Base-by-base conservation (phyloP, 2,113 vertebrate species). In the Nothocercus julius region DNA sequence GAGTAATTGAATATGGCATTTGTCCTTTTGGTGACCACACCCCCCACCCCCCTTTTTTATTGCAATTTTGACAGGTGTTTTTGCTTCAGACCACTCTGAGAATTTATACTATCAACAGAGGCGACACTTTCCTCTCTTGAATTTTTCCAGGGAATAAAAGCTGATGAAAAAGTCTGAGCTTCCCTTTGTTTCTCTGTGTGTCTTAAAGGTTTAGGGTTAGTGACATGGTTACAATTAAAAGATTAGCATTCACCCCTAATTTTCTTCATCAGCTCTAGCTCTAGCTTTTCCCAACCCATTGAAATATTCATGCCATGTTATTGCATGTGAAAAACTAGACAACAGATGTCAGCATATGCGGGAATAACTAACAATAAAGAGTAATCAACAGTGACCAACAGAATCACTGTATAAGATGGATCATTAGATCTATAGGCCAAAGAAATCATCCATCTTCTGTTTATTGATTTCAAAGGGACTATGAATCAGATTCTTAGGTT, bases 91-190 rank as follows among this genome's bases (percentile, higher is more conserved):
- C 80, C 69, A 85, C 69, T 84, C 77, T 66, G 69, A 94, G 80
- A 84, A 76, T 92, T 88, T 90, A 89, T 49, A 68, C 83, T 95
- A 93, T 96, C 96, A 96, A 94, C 87, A 68, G 64, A 53, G 66
- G 76, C 94, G 94, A 88, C 85, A 94, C 96, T 96, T 96, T 95
- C 92, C 91, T 90, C 79, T 68, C 79, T 88, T 93, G 82, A 96
- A 90, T 92, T 83, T 72, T 96, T 96, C 47, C 47, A 83, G 73
- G 62, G 73, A 77, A 77, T 49, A 89, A 95, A 86, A 53, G 34
- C 47, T 84, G 87, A 96, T 90, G 73, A 90, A 30, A 96, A 95
- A 90, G 42, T 81, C 89, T 2, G 3, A 42, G 61, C 81, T 94
- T 78, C 18, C 42, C 77, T 87, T 95, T 92, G 64, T 95, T 95